Evolutionary conservation across 2,888 invertebrate genomes (phyloP), one percentile per base, ranked within the genome.

Genomic region (Kuschelorhynchus macadamiae): DNA sequence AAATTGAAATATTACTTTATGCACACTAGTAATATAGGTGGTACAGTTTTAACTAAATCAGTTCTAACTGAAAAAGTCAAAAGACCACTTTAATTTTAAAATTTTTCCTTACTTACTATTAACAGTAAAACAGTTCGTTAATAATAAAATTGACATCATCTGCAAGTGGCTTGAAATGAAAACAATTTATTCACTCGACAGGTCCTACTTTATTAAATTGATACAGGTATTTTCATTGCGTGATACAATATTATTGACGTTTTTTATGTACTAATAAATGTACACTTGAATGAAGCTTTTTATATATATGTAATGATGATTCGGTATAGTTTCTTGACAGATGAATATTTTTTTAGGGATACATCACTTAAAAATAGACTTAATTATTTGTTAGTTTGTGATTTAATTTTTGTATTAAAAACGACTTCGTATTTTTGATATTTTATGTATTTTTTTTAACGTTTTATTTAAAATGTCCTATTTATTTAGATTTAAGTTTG

Each of bases 361-460:
- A 70, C 75, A 75, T 75, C 75, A 77, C 76, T 73, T 75, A 74
- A 71, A 64, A 46, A 62, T 77, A 72, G 76, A 78, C 77, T 77
- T 77, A 76, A 74, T 63, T 53, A 61, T 39, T 61, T 69, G 50
- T 74, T 66, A 68, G 63, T 71, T 71, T 77, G 76, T 76, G 74
- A 75, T 77, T 77, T 72, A 71, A 49, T 68, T 67, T 74, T n/a
- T n/a, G n/a, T 69, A 42, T 63, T 60, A 55, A 68, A 70, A 59
- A 72, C 71, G 70, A 73, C 71, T 72, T 74, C 78, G 80, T 81
- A 81, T 81, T 82, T 82, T 82, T 81, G 79, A 80, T 81, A 81
- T 78, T 77, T 71, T 64, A 56, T 64, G 75, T 78, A 75, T 76
- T 75, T 79, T 77, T 77, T 77, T 76, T 74, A 73, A 71, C 62